Evolutionary conservation across 2,888 invertebrate species (phyloP).

Genomic region (Alsophila aescularia): DNA sequence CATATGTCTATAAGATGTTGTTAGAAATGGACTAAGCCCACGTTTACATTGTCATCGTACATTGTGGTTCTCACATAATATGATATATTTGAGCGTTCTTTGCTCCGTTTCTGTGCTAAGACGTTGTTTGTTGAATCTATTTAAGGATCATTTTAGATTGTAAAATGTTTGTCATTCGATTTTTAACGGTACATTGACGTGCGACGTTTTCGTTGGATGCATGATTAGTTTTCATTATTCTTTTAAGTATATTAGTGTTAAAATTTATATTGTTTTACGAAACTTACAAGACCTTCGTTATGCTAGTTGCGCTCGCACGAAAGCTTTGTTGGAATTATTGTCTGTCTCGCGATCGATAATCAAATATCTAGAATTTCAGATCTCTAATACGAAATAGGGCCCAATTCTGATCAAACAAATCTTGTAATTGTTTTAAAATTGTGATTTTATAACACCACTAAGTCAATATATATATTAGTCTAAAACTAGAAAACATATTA

Average conservation of each 20-base stretch:
- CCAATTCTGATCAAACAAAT: no score
- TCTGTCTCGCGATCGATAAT: no score
- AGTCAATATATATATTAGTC: no score
- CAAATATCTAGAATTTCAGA: no score
- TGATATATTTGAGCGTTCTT: constrained; percentile 44
- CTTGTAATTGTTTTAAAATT: no score
- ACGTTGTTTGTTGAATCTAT: constrained; percentile 75
- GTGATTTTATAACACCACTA: no score
- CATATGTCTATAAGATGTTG: constrained; percentile 67
- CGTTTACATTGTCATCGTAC: constrained; percentile 35
- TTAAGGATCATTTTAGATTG: constrained; percentile 61
- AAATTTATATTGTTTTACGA: background rate
- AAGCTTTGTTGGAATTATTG: background rate
- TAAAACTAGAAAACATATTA: no score
- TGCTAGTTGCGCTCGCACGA: background rate
- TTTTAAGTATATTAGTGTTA: constrained; percentile 7
- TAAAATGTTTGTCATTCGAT: constrained; percentile 47
- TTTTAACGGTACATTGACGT: constrained; percentile 38
- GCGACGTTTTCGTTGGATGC: constrained; percentile 21
- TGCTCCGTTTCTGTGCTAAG: constrained; percentile 63
- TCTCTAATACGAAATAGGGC: no score
- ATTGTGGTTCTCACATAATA: constrained; percentile 35
- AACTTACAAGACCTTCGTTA: background rate
- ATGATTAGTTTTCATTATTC: background rate
- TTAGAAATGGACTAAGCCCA: constrained; percentile 51